Base-by-base conservation (phyloP, 1,140 invertebrate species). In the Homalodisca vitripennis region DNA sequence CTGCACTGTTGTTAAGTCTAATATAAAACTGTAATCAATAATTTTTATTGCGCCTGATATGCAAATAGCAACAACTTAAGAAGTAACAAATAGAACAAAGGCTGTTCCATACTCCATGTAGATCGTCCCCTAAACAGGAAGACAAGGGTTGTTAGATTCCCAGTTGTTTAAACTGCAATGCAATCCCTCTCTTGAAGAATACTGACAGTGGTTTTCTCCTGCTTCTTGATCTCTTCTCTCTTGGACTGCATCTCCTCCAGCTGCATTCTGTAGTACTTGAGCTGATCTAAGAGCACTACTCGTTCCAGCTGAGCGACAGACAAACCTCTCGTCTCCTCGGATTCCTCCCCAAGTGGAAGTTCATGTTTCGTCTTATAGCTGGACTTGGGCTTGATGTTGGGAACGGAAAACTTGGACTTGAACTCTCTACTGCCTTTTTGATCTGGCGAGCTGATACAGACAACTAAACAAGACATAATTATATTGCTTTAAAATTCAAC, bases 181-280 rank as follows among this genome's bases (percentile, higher is more conserved):
- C 55, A 60, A 29, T 60, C 55, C 29, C 55, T 60, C 27, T 60
- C 55, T 30, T 60, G 55, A 3, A 60, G 55, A 27, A 60, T 6
- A n/a, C 14, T 24, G 14, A 27, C 55, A 2, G 55, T 27, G 22
- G 55, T 27, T 30, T 13, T 22, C 2, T 22, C 55, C 24, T 60
- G 13, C 26, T 60, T 60, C 27, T 60, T 60, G 6, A 60, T 13
- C n/a, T 60, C 24, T 6, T 60, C 55, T 27, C 29, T 60, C 55
- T 60, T 60, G 12, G 24, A 26, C 55, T 60, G 14, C 24, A 60
- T 10, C 26, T 60, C 55, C n/a, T 60, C 55, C 22, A 27, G 14
- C n/a, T 60, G 55, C 55, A 60, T 26, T 26, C 55, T 26, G 55
- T 26, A 60, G 24, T 27, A 26, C n/a, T 60, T 60, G 2, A 60